These are phyloP conservation scores for Tapirus terrestris DNA, from an alignment of 2,113 vertebrate genomes.

Conservation along the genomic window DNA sequence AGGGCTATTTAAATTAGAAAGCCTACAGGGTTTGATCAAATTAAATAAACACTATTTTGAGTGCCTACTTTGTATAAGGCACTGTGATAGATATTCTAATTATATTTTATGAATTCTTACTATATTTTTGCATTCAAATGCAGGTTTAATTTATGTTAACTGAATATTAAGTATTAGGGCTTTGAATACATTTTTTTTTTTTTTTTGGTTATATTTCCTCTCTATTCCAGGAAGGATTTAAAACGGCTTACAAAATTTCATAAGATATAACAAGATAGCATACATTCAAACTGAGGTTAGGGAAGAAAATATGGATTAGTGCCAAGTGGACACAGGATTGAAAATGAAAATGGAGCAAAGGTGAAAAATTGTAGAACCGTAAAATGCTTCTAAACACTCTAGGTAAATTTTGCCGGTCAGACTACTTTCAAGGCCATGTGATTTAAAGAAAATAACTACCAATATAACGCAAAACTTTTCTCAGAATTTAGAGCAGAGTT, in stretches of 20 bases:
- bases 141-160: neutral
- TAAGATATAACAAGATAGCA: neutral
- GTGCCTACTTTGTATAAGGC: neutral
- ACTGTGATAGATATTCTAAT: neutral
- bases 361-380: neutral
- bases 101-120: constrained; percentile 9
- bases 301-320: neutral
- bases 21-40: neutral
- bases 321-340: neutral
- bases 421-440: neutral
- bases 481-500: neutral
- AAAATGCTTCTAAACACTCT: neutral
- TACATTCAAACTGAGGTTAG: neutral
- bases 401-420: neutral
- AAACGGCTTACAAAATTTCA: neutral
- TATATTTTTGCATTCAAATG: neutral
- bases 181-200: neutral
- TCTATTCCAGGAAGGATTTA: constrained; percentile 12
- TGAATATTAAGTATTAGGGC: neutral
- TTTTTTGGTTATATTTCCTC: neutral
- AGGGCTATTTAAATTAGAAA: neutral
- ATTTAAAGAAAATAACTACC: neutral
- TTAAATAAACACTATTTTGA: neutral
- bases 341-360: neutral
- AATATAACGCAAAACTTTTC: neutral